Base-by-base conservation (phyloP, 2,797 vertebrate genomes). In the Rhyacichthys aspro region DNA sequence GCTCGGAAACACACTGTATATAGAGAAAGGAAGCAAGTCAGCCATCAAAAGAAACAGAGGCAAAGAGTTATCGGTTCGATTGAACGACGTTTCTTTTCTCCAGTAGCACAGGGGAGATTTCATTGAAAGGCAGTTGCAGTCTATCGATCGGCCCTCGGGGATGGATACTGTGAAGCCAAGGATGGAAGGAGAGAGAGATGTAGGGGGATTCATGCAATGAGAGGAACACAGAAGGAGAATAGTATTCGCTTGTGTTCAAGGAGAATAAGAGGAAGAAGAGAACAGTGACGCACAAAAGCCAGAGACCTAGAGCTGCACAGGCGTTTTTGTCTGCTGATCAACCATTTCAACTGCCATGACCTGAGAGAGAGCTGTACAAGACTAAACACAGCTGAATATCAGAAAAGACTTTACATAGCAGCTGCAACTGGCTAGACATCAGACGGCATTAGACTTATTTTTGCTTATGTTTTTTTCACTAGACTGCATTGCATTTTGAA, bases 51-150 rank as follows among this genome's bases (percentile, higher is more conserved):
- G 74, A 63, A 83, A 81, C 79, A 60, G 63, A 81, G 66, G 60
- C 61, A 86, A 67, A 88, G 78, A 84, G 87, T 84, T 84, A 89
- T 87, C 77, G 76, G 76, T 81, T 82, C 77, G 66, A 90, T 86
- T 89, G 77, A 86, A 83, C 81, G 39, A 23, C 58, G 67, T 76
- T 88, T 83, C 72, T 86, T 85, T 82, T 84, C 79, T 84, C 69
- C 70, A 72, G 81, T 79, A 80, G 78, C 76, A 74, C 71, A 46
- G 76, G 72, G 78, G 73, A 76, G 76, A 84, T 89, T 87, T 88
- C 85, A 89, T 85, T 88, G 88, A 88, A 89, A 86, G 73, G 76
- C 81, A 81, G 81, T 83, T 86, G 87, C 80, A 74, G 86, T 78
- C 76, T 88, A 91, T 92, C 65, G 90, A 91, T 90, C 58, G 69